Base-by-base conservation (phyloP, 2,797 vertebrate genomes). In the Myotis daubentonii region DNA sequence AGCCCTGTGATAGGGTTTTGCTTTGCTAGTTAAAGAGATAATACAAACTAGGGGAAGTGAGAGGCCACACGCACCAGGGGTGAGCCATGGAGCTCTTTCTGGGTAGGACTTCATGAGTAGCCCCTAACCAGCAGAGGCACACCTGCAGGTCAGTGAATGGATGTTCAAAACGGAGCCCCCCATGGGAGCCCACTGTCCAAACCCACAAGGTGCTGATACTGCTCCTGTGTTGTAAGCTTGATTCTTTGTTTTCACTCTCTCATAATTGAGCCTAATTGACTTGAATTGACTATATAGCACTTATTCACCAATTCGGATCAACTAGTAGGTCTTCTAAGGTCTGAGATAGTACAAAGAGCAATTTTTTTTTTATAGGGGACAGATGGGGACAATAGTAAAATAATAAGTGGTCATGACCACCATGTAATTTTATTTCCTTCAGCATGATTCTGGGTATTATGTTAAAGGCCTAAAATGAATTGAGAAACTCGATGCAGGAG, bases 161-260 rank as follows among this genome's bases (percentile, higher is more conserved):
- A 6, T 88, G 15, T 38, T 65, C 75, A 23, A 12, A 72, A 65
- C 41, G 23, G 49, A 25, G 0, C 10, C 57, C 16, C 13, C 9
- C 0, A 2, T 22, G 20, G 44, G 23, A 57, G 33, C 51, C 22
- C 51, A 33, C 8, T 41, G 9, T 49, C 49, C 19, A 44, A 51
- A 53, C 20, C 20, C 6, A 30, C 1, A 4, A 4, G 1, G 9
- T 53, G 17, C 28, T 33, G 11, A 47, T 1, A 0, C 62, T 30
- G 38, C 12, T 0, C 19, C 20, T 57, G 49, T 51, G 20, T 38
- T 76, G 36, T 23, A 49, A 60, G 5, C 57, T 60, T 60, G 11
- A 30, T 60, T 60, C 25, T 60, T 60, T 30, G 57, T 5, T 60
- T 25, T 28, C 57, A 28, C 57, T 28, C 25, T 60, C 51, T 88